These are phyloP conservation scores for Proteles cristata DNA, from an alignment of 2,113 vertebrate genomes.

Conservation along the genomic window DNA sequence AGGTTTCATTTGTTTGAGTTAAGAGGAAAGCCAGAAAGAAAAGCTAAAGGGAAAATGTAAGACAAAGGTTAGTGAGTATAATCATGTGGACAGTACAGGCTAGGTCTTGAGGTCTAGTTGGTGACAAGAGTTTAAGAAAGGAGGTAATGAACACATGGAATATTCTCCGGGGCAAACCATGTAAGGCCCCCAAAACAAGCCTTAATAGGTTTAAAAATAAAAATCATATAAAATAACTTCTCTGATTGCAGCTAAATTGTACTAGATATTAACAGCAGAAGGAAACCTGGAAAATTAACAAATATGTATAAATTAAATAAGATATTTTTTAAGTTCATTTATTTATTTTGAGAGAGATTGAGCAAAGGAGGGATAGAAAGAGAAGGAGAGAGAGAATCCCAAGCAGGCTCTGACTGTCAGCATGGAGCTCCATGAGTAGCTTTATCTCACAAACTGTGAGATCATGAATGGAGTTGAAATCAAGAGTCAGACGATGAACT, in stretches of 20 bases:
- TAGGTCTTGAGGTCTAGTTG: neutral
- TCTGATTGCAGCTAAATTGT: neutral
- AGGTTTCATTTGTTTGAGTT: neutral
- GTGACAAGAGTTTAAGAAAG: neutral
- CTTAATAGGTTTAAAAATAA: neutral
- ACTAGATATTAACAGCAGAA: neutral
- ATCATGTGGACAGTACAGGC: neutral
- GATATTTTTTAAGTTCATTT: no score
- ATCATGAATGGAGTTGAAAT: no score
- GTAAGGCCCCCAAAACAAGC: neutral
- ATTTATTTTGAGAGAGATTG: no score
- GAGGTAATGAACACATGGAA: neutral
- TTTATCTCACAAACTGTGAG: no score
- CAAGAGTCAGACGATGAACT: no score
- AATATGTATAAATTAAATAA: neutral
- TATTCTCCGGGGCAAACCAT: neutral
- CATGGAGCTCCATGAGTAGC: no score
- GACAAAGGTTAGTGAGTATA: neutral
- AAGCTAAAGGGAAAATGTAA: neutral
- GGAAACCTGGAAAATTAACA: neutral
- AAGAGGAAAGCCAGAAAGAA: neutral
- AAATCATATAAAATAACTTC: neutral
- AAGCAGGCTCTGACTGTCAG: no score
- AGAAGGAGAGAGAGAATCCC: no score
- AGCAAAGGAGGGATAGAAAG: no score